Conservation (phyloP, 1,140 invertebrate species). For the Thalassaphorura encarpata region DNA sequence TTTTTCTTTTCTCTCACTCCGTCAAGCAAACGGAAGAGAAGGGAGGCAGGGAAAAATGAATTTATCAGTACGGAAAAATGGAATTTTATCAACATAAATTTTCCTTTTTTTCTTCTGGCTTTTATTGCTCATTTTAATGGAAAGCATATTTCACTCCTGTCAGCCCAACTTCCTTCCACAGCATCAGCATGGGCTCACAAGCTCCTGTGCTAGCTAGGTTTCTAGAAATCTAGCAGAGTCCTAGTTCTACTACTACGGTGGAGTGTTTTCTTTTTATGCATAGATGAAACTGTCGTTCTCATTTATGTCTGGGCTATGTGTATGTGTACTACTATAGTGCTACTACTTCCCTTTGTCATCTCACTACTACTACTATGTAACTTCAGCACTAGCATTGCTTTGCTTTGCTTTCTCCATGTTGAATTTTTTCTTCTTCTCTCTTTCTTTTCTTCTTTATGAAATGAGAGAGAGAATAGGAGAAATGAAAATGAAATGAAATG, state of each 20-base stretch:
- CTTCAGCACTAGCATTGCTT: too few relatives aligned
- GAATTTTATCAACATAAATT: constrained; percentile 34
- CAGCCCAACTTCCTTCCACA: constrained; percentile 30
- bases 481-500: constrained; percentile 29
- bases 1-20: not conserved
- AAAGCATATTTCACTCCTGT: constrained; percentile 33
- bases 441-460: not conserved
- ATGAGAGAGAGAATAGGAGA: not conserved
- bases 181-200: not conserved
- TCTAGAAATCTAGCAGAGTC: too few relatives aligned
- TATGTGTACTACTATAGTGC: not conserved
- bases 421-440: too few relatives aligned
- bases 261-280: constrained; percentile 33
- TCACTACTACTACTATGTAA: too few relatives aligned
- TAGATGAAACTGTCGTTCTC: constrained; percentile 31
- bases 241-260: too few relatives aligned
- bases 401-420: too few relatives aligned
- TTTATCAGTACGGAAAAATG: constrained; percentile 34
- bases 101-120: constrained; percentile 32
- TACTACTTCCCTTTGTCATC: too few relatives aligned
- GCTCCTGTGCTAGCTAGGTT: too few relatives aligned
- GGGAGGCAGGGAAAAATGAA: constrained; percentile 30
- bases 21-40: not conserved
- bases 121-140: constrained; percentile 34
- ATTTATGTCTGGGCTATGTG: not conserved